These are phyloP conservation scores for Adelognathus sp. DNA, from an alignment of 2,888 invertebrate genomes.

Conservation along the genomic window DNA sequence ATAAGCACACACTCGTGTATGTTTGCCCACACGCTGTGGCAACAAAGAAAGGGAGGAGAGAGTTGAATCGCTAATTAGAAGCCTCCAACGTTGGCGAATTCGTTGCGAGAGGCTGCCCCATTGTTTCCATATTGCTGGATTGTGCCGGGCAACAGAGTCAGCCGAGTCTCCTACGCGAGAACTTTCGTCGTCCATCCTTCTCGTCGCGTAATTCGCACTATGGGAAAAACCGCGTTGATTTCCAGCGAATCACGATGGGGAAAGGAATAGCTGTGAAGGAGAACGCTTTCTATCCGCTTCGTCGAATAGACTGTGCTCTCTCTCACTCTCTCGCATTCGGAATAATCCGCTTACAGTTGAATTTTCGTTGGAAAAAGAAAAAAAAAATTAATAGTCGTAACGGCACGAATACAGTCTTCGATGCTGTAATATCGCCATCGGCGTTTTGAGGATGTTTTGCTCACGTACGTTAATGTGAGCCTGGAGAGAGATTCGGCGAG, in stretches of 20 bases:
- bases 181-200: slow-evolving; percentile 12
- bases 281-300: slow-evolving; percentile 46
- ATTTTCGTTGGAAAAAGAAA: background rate
- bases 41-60: slow-evolving; percentile 60
- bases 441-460: too few species aligned
- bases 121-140: slow-evolving; percentile 35
- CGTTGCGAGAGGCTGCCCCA: slow-evolving; percentile 49
- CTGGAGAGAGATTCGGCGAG: too few species aligned
- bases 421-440: background rate
- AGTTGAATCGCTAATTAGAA: slow-evolving; percentile 59
- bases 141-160: too few species aligned
- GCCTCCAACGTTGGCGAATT: slow-evolving; percentile 55
- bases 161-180: background rate
- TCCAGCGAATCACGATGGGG: slow-evolving; percentile 22
- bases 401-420: background rate
- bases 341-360: background rate
- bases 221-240: slow-evolving; percentile 43
- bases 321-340: background rate
- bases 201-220: slow-evolving; percentile 24
- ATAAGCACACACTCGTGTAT: slow-evolving; percentile 20
- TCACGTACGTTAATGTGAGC: too few species aligned
- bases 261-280: slow-evolving; percentile 14
- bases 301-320: background rate
- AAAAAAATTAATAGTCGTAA: background rate
- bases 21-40: slow-evolving; percentile 48